Base-by-base conservation (phyloP, 2,797 vertebrate genomes). In the Hypotaenidia philippensis region DNA sequence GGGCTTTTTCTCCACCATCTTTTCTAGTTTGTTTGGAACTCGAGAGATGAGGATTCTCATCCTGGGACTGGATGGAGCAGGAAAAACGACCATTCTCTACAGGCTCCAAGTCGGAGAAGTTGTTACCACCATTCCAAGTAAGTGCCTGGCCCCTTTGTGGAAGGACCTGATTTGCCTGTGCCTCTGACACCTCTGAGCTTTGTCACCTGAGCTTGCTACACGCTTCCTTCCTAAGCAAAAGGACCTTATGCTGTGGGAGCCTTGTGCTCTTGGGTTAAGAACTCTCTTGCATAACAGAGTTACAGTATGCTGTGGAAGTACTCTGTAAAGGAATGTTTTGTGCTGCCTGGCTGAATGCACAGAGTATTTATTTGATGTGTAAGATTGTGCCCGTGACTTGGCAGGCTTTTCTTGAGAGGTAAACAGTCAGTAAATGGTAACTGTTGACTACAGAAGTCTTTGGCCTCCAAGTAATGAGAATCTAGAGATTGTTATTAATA, bases 31-130 rank as follows among this genome's bases (percentile, higher is more conserved):
- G 71, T 99, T 99, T 97, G 99, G 99, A 96, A 99, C 98, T 79
- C 98, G 99, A 77, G 99, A 99, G 97, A 99, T 99, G 99, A 99
- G 99, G 95, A 99, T 99, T 97, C 98, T 99, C 89, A 99, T 99
- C 96, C 97, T 99, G 97, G 99, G 99, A 90, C 97, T 99, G 97
- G 99, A 99, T 9, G 99, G 99, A 68, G 99, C 99, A 20, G 99
- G 99, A 83, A 99, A 99, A 98, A 99, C 99, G 3, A 99, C 99
- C 29, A 99, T 99, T 94, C 98, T 99, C 38, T 99, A 99, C 97
- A 98, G 99, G 80, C 97, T 99, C 88, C 99, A 99, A 96, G 99
- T 99, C 55, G 99, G 99, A 97, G 99, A 99, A 98, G 99, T 99
- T 52, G 99, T 99, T 91, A 99, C 99, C 60, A 99, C 99, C 52